These are phyloP conservation scores for Catonia carolina DNA, from an alignment of 2,888 invertebrate genomes.

Conservation along the genomic window DNA sequence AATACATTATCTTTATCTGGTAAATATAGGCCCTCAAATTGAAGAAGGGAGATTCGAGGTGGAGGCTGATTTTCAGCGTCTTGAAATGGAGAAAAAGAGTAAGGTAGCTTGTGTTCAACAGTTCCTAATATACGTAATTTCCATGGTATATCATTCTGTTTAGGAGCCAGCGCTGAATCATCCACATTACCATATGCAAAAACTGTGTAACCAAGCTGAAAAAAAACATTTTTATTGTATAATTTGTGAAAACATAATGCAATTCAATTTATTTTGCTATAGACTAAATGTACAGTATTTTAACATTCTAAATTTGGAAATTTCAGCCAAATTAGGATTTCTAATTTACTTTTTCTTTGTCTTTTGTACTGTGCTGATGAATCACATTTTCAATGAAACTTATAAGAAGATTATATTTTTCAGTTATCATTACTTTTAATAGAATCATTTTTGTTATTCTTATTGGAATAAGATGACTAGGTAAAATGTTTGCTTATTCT, in stretches of 20 bases:
- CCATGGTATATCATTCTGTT: background rate
- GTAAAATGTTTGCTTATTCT: too few relatives aligned
- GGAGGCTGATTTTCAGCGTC: background rate
- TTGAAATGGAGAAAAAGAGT: background rate
- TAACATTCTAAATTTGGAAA: too few relatives aligned
- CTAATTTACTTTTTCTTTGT: too few relatives aligned
- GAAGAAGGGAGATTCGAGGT: background rate
- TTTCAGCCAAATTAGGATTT: too few relatives aligned
- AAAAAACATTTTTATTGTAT: background rate
- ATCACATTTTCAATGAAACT: too few relatives aligned
- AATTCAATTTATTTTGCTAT: background rate
- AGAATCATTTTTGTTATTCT: too few relatives aligned
- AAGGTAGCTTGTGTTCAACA: background rate
- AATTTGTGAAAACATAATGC: background rate
- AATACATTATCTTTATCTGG: constrained; percentile 3
- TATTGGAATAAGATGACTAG: too few relatives aligned
- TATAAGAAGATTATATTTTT: too few relatives aligned
- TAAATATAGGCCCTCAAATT: background rate
- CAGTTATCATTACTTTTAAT: too few relatives aligned
- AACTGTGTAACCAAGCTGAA: background rate
- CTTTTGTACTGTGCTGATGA: too few relatives aligned
- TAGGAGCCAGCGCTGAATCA: too few relatives aligned
- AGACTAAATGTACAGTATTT: background rate
- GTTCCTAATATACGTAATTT: constrained; percentile 3
- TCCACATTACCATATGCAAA: background rate